A percentile compares a stretch with the other conserved stretches of the same genome.
Evolutionary conservation across 2,113 vertebrate genomes (phyloP).

Genomic region (Rattus rattus): DNA sequence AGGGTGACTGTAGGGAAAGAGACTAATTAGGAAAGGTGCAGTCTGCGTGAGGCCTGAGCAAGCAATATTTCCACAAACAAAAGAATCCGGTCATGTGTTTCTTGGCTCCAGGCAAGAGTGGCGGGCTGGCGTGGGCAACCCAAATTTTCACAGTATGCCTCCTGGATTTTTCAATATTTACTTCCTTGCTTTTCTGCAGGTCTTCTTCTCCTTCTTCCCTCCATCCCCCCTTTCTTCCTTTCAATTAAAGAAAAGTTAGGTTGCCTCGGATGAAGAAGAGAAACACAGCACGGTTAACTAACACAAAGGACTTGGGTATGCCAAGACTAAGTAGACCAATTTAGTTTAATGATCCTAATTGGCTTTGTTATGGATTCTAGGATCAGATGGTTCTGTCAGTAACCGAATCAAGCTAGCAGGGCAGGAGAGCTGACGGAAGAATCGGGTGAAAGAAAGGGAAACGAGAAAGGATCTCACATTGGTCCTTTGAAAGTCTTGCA

Average conservation of each 20-base stretch:
- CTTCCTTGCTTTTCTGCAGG: neutral
- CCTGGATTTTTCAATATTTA: neutral
- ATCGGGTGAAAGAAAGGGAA: neutral
- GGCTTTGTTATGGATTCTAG: neutral
- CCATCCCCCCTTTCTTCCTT: neutral
- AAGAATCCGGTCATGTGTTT: neutral
- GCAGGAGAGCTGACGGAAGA: neutral
- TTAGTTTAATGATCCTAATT: neutral
- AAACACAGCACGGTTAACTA: neutral
- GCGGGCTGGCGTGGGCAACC: neutral
- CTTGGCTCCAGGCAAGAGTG: neutral
- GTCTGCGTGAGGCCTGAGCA: neutral
- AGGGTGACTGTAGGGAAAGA: neutral
- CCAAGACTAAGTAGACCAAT: neutral
- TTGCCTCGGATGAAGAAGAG: neutral
- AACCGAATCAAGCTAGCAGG: neutral
- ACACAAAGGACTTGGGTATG: neutral
- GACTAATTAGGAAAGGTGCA: neutral
- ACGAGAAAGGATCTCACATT: no score
- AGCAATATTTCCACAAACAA: neutral
- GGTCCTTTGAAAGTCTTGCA: neutral
- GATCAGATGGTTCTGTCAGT: neutral
- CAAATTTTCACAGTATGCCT: neutral
- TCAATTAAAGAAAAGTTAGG: slow-evolving; percentile 13
- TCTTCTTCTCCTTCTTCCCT: no score